Base-by-base conservation (phyloP, 2,113 vertebrate genomes). In the Gobius niger region DNA sequence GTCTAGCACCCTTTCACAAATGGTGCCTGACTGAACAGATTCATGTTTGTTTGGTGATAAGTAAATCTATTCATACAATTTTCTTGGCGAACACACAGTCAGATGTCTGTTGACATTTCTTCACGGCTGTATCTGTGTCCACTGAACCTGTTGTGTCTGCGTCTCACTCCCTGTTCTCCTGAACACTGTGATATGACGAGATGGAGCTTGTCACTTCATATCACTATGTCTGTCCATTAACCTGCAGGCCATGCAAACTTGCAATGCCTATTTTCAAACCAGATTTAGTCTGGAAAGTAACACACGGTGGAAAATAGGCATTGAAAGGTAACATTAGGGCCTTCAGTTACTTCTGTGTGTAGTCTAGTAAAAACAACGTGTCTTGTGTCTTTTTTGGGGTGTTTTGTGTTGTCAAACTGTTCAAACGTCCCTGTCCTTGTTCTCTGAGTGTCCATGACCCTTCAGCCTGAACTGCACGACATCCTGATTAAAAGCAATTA, bases 381-480 rank as follows among this genome's bases (percentile, higher is more conserved):
- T 88, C 83, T 84, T 87, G 83, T 86, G 81, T 85, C 82, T 67
- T 18, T 34, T 76, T 76, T 70, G 82, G 80, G 74, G 80, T 89
- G 77, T 85, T 67, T 67, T 78, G 18, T 87, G 42, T 69, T 87
- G 87, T 90, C 88, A 88, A 90, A 89, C 83, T 90, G 90, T 91
- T 89, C 75, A 47, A 86, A 85, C 76, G 84, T 89, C 57, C 85
- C 88, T 87, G 87, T 90, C 88, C 83, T 82, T 85, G 87, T 86
- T 81, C 79, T 87, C 73, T 84, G 70, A 88, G 77, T 89, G 85
- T 90, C 85, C 82, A 82, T 89, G 85, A 76, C 71, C 78, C 64
- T 73, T 86, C 77, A 80, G 82, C 80, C 76, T 72, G 24, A 34
- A 34, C 24, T 34, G 50, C 77, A 24, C 0, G 19, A 63, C 4